phyloP scores from a whole-genome alignment of 2,113 vertebrate genomes.

The Oreochromis tanganicae region DNA sequence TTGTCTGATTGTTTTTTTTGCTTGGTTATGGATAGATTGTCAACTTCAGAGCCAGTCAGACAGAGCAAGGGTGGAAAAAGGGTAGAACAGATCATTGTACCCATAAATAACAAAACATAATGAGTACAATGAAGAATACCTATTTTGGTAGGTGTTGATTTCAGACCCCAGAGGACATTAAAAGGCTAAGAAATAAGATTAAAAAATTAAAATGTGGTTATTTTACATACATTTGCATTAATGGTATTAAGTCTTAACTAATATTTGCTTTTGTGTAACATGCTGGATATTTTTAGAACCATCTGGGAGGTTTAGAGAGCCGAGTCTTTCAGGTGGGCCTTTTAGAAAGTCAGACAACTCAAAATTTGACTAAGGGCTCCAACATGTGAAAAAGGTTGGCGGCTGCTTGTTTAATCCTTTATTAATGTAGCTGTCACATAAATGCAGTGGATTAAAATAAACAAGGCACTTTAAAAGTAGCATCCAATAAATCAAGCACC shows the following conservation, averaged over 20 bases:
- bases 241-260: neutral
- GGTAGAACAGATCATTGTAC: too few relatives aligned
- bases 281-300: neutral
- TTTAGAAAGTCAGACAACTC: neutral
- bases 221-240: neutral
- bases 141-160: too few relatives aligned
- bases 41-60: too few relatives aligned
- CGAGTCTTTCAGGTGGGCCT: neutral
- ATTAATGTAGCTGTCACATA: neutral
- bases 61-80: too few relatives aligned
- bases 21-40: too few relatives aligned
- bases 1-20: too few relatives aligned
- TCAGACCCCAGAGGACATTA: too few relatives aligned
- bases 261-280: neutral
- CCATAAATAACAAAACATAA: too few relatives aligned
- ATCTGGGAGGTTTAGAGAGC: neutral
- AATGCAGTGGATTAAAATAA: neutral
- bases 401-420: neutral
- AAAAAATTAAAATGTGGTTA: neutral
- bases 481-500: neutral
- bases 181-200: neutral
- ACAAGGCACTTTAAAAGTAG: neutral
- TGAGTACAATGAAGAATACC: too few relatives aligned
- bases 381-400: neutral
- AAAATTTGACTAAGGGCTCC: neutral